Evolutionary conservation across 2,113 vertebrate species (phyloP), one percentile per base, ranked within the genome.

Genomic region (Cnemophilus loriae): DNA sequence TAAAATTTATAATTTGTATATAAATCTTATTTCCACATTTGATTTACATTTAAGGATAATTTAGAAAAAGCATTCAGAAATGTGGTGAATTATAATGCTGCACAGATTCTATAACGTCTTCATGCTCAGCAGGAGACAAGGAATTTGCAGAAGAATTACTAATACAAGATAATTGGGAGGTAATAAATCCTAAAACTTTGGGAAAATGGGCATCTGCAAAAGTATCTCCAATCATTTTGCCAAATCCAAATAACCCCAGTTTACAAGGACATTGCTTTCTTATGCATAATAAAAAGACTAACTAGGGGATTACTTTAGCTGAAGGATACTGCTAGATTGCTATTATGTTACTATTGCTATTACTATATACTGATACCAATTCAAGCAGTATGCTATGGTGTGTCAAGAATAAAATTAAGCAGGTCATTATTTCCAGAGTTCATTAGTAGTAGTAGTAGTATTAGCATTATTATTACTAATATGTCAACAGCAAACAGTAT

Each of bases 81-180:
- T 52, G n/a, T 64, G 9, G n/a, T 80, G 44, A 52, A 68, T 88
- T 86, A 63, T 71, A 93, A 78, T 69, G 56, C 12, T 78, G 9
- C 37, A 57, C 30, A 87, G 22, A 84, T 90, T 74, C 23, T 79
- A 7, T 63, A 83, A 83, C 24, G 46, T 79, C 23, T 88, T 96
- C 55, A 26, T 64, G 18, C 46, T 88, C 37, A 93, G 68, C 57
- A 84, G 39, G 47, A 91, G 60, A 81, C 14, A 49, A 87, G 35
- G 35, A 87, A 84, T 95, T 96, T 96, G 52, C 32, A 85, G n/a
- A 88, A 95, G 61, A 87, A 73, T 76, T 94, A 69, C 19, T 90
- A 76, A 81, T 55, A 57, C 7, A 84, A 76, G n/a, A 83, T 71
- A 79, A 94, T 26, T 93, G 55, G 17, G 41, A 87, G 33, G 73